Evolutionary conservation across 2,113 vertebrate species (phyloP), one percentile per base, ranked within the genome.

Genomic region (Oenanthe oenanthe): DNA sequence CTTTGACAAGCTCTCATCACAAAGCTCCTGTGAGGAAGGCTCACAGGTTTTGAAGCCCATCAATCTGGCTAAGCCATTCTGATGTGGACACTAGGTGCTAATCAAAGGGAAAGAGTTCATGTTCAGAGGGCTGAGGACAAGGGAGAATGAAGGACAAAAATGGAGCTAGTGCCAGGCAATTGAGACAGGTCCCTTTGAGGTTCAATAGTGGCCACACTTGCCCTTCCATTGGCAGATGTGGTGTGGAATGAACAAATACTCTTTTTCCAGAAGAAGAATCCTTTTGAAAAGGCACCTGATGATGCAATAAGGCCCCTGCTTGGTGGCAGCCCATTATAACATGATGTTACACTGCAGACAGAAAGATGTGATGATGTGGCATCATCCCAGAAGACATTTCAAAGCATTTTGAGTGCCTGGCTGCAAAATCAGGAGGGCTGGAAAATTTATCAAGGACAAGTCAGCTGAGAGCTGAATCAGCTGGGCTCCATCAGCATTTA

Each of bases 391-490:
- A 79, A 90, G 61, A 93, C 28, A 51, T 84, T 86, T 93, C 40
- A 72, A 58, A 56, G 62, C 63, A 88, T 79, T 91, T 51, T 76
- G 60, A 88, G 62, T 61, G 73, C 17, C 21, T 1, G 36, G n/a
- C 56, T 72, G 65, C 51, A 89, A 70, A 91, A 83, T 83, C 45
- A 80, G 32, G 65, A 89, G 43, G 58, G 60, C 29, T 93, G 53
- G 47, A 93, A 94, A 88, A 63, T 47, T 40, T 77, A 53, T 54
- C 21, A 60, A 63, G 47, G 81, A 79, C 58, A 56, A 71, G 25
- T 92, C 31, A 48, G 31, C 25, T 54, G 51, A 88, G 65, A 90
- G 68, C 65, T 86, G 82, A 86, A 95, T 93, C 88, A 95, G 85
- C 56, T 88, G 79, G 75, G n/a, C 45, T 92, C 36, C 72, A 83